phyloP scores from a whole-genome alignment of 2,888 invertebrate genomes.

The Mesopsocus fuscifrons region DNA sequence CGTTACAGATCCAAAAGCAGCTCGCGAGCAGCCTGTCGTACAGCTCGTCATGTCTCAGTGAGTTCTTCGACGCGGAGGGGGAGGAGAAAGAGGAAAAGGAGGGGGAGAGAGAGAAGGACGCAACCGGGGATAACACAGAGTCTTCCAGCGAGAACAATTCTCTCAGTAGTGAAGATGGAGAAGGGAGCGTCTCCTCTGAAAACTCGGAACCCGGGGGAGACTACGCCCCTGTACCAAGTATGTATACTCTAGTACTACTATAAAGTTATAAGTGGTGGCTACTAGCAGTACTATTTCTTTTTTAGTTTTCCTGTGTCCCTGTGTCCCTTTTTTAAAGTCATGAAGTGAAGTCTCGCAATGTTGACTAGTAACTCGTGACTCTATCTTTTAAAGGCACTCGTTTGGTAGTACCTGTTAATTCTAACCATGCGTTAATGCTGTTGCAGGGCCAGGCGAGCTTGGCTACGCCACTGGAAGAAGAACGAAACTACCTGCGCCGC shows the following conservation, averaged over 20 bases:
- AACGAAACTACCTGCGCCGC: slow-evolving; percentile 45
- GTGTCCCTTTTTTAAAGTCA: too few relatives aligned
- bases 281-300: not conserved
- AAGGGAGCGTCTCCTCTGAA: slow-evolving; percentile 40
- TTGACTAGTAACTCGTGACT: too few relatives aligned
- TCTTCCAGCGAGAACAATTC: slow-evolving; percentile 9
- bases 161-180: slow-evolving; percentile 14
- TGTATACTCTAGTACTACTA: not conserved
- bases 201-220: slow-evolving; percentile 34
- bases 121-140: slow-evolving; percentile 14
- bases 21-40: slow-evolving; percentile 48
- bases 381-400: too few relatives aligned
- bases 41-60: slow-evolving; percentile 56
- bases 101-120: slow-evolving; percentile 14
- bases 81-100: slow-evolving; percentile 16
- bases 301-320: too few relatives aligned
- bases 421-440: too few relatives aligned
- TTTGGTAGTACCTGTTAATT: too few relatives aligned
- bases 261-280: slow-evolving; percentile 11
- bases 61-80: slow-evolving; percentile 69
- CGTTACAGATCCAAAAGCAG: slow-evolving; percentile 30
- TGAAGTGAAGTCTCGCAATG: too few relatives aligned
- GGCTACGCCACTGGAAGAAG: slow-evolving; percentile 33
- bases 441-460: not conserved
- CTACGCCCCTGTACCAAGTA: not conserved